Evolutionary conservation across 2,797 vertebrate genomes (phyloP).

Genomic region (Florisuga fusca): DNA sequence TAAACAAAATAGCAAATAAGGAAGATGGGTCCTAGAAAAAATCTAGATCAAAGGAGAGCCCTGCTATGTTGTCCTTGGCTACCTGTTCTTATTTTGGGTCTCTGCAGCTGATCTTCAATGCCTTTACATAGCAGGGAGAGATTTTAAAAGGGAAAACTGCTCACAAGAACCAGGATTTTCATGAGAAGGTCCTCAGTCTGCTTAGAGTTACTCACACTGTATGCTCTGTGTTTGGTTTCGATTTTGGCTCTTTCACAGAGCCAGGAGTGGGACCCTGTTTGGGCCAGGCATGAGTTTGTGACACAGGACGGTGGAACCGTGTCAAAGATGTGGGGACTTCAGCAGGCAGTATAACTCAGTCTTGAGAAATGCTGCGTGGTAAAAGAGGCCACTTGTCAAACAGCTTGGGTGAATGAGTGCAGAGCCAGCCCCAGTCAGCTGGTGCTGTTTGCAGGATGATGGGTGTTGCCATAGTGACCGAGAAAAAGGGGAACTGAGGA

Average conservation of each 20-base stretch:
- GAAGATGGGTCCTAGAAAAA: neutral
- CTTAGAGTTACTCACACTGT: neutral
- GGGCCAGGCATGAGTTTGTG: neutral
- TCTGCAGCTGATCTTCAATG: neutral
- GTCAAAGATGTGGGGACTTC: neutral
- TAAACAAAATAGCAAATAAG: neutral
- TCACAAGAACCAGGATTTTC: neutral
- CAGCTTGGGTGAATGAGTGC: neutral
- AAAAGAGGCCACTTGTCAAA: neutral
- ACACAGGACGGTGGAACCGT: neutral
- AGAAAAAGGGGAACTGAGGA: neutral
- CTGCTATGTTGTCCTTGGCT: neutral
- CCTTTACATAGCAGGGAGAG: neutral
- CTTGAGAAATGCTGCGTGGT: neutral
- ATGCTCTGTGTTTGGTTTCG: neutral
- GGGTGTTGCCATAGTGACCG: neutral
- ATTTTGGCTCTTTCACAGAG: neutral
- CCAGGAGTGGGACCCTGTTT: neutral
- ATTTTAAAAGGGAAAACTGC: neutral
- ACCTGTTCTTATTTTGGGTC: neutral
- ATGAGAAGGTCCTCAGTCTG: neutral
- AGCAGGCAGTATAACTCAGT: neutral
- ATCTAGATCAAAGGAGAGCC: neutral
- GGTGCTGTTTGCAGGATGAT: constrained; percentile 36
- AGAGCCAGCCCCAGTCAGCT: neutral